Conservation (phyloP, 2,113 vertebrate genomes). For the Sterrhoptilus dennistouni region DNA sequence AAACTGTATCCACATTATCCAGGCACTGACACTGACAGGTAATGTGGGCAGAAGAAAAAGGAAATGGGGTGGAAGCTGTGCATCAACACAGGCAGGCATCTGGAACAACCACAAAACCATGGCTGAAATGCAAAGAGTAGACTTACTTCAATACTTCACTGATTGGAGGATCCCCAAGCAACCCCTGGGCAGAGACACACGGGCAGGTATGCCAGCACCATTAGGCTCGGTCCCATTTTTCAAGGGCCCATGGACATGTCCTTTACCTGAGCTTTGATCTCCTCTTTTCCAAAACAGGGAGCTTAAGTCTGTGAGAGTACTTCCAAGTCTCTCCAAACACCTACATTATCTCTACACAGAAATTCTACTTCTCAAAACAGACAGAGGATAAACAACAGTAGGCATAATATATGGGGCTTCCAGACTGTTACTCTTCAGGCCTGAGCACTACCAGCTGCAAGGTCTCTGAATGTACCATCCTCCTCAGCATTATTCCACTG, state of each 20-base stretch:
- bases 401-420: not conserved
- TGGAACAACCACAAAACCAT: not conserved
- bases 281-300: not conserved
- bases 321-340: not conserved
- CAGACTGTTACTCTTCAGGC: not conserved
- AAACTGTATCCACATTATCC: not conserved
- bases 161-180: not conserved
- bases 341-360: not conserved
- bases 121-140: not conserved
- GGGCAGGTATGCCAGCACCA: not conserved
- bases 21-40: no score
- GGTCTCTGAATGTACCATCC: not conserved
- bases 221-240: not conserved
- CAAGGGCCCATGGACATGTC: not conserved
- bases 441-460: not conserved
- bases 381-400: not conserved
- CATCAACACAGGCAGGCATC: not conserved
- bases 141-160: not conserved
- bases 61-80: no score
- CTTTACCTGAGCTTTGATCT: not conserved
- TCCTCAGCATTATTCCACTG: not conserved
- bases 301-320: not conserved
- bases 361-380: not conserved
- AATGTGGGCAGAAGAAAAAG: no score
- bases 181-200: not conserved